Percentiles rank a stretch among this genome's conserved stretches.
Conservation (phyloP, 1,140 invertebrate species). For the Asobara japonica region DNA sequence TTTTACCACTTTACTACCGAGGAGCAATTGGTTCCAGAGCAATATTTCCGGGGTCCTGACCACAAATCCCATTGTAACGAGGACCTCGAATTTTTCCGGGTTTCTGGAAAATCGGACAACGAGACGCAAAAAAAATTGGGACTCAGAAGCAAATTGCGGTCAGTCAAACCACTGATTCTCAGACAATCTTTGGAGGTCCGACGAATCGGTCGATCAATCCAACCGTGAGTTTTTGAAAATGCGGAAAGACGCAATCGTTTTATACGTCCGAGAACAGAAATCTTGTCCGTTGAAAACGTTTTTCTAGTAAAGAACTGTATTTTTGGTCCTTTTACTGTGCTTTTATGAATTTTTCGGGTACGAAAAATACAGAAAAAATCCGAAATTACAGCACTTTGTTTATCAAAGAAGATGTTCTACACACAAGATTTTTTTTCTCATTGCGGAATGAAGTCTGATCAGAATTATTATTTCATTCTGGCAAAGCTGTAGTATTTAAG, state of each 20-base stretch:
- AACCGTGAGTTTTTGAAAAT: no score
- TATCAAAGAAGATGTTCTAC: background rate
- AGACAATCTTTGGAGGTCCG: background rate
- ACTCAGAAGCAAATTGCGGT: conserved; percentile 28
- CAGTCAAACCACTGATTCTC: background rate
- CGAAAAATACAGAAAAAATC: background rate
- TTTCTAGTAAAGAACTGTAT: no score
- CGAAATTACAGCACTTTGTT: background rate
- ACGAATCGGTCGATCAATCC: background rate
- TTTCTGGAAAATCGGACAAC: background rate
- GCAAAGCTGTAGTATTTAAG: no score
- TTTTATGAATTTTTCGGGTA: no score
- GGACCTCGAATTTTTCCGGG: background rate
- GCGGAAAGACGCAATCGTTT: no score
- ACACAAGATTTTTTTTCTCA: background rate
- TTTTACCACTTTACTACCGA: conserved; percentile 35
- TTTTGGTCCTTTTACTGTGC: no score
- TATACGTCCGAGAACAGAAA: no score
- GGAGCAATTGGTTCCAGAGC: conserved; percentile 36
- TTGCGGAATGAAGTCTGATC: no score
- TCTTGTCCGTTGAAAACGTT: no score
- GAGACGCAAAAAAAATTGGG: conserved; percentile 17
- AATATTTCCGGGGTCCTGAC: conserved; percentile 50
- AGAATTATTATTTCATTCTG: no score
- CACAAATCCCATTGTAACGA: conserved; percentile 46